Base-by-base conservation (phyloP, 2,797 vertebrate genomes). In the Intellagama lesueurii region DNA sequence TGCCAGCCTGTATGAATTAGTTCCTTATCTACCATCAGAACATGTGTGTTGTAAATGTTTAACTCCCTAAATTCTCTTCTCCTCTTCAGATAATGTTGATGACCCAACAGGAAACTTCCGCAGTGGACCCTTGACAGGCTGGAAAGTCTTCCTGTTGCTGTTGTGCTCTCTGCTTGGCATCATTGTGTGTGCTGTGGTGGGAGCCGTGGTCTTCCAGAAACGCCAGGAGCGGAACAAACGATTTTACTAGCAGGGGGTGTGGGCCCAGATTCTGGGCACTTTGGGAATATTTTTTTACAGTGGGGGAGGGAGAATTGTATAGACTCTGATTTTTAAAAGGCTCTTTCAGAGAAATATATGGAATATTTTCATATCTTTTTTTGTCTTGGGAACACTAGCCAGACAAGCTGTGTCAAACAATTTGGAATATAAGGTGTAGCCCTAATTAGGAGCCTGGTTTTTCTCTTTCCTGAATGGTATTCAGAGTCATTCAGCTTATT, bases 181-280 rank as follows among this genome's bases (percentile, higher is more conserved):
- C 91, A 98, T 99, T 0, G 98, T 99, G 92, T 99, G 99, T 0
- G 99, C 98, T 0, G 98, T 99, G 93, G 99, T 99, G 91, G 99
- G 99, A 5, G 99, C 99, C 0, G 98, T 99, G 35, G 99, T 99
- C 87, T 99, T 99, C 96, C 99, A 99, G 97, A 99, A 99, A 94
- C 97, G 98, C 86, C 99, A 99, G 96, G 99, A 99, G 93, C 96
- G 99, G 91, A 99, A 99, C 97, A 99, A 99, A 95, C 98, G 98
- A 92, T 99, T 99, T 95, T 99, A 99, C 97, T 99, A 97, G 89
- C 0, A 26, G 32, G 26, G 73, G 76, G 47, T 72, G 64, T 64
- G 1, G 32, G 47, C 8, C 81, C 72, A 72, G 81, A 84, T 90
- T 91, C 85, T 79, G 69, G 87, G 90, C 94, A 83, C 86, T 87